Percentiles rank a stretch among this genome's conserved stretches.
Evolutionary conservation across 2,113 vertebrate species (phyloP).

Genomic region (Chauna torquata): DNA sequence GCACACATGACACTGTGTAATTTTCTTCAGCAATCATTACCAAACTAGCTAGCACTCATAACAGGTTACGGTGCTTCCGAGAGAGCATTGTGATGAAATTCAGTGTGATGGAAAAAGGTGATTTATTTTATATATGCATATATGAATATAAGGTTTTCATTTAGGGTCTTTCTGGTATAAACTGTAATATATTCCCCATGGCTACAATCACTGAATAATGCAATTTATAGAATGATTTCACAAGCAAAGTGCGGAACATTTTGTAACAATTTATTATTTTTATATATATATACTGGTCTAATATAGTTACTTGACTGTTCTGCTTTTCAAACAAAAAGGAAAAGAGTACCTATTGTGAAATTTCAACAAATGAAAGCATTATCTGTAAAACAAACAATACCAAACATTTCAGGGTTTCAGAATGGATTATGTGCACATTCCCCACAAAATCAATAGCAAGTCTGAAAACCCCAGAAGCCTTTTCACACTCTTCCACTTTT

Average conservation of each 20-base stretch:
- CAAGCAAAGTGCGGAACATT: background rate
- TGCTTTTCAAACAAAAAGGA: background rate
- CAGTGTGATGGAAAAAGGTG: background rate
- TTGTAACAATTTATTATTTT: background rate
- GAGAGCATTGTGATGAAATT: background rate
- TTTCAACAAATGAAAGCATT: background rate
- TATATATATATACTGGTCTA: background rate
- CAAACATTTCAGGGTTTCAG: background rate
- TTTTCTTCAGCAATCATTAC: background rate
- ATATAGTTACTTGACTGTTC: background rate
- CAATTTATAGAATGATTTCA: background rate
- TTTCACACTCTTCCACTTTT: background rate
- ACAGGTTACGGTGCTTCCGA: background rate
- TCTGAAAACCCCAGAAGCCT: background rate
- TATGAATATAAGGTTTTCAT: background rate
- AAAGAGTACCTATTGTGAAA: background rate
- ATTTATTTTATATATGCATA: background rate
- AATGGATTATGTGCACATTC: background rate
- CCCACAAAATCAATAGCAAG: constrained; percentile 5
- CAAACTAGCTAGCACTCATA: background rate
- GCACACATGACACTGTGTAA: background rate
- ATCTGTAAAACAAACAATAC: background rate
- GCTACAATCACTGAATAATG: background rate
- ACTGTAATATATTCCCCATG: background rate
- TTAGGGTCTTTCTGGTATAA: background rate